Evolutionary conservation across 2,113 vertebrate genomes (phyloP).

Genomic region (Circaetus cinerascens): DNA sequence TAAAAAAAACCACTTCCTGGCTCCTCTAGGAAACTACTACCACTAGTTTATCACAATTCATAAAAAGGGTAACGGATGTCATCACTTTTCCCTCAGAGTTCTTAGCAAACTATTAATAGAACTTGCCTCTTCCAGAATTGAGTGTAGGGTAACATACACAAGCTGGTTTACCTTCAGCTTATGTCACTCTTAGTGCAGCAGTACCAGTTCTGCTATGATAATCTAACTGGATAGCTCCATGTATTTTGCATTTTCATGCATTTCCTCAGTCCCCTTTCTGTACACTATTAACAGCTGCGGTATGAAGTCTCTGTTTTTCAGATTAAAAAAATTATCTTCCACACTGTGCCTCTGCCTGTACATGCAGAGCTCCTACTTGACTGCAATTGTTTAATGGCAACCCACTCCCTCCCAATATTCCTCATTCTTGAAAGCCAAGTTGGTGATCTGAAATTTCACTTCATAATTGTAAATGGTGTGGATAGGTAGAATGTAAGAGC

Average conservation of each 20-base stretch:
- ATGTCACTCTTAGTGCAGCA: background rate
- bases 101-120: background rate
- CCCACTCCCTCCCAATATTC: background rate
- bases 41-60: background rate
- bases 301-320: background rate
- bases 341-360: background rate
- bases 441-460: background rate
- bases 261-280: background rate
- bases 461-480: background rate
- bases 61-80: background rate
- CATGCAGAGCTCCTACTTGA: background rate
- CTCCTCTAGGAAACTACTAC: background rate
- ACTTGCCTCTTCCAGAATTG: background rate
- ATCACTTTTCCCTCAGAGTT: background rate
- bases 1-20: accelerated
- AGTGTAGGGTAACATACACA: accelerated
- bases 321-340: background rate
- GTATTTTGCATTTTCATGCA: background rate
- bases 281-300: background rate
- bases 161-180: background rate
- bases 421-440: background rate
- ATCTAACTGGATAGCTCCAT: background rate
- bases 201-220: background rate
- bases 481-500: background rate
- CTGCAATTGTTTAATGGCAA: background rate